Conservation (phyloP, 2,113 vertebrate genomes). For the Leptodactylus fuscus region DNA sequence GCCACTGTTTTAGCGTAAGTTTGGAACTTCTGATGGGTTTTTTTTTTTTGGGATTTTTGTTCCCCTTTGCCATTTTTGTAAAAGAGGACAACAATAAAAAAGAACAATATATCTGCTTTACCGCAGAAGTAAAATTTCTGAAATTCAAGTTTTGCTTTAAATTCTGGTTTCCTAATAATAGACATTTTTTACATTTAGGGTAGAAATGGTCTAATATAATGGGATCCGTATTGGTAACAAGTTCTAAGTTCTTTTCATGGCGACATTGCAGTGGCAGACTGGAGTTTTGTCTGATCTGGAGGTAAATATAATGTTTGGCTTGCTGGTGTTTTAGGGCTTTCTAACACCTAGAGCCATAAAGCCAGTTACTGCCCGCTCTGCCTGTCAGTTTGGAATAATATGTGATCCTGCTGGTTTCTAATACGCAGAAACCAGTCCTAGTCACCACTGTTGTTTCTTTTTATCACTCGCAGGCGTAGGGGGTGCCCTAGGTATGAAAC, state of each 20-base stretch:
- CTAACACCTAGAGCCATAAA: slow-evolving; percentile 12
- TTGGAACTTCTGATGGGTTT: too few relatives aligned
- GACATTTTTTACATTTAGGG: neutral
- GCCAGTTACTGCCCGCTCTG: slow-evolving; percentile 7
- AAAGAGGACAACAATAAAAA: too few relatives aligned
- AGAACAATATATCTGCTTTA: neutral
- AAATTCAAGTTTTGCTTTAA: neutral
- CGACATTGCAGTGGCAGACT: neutral
- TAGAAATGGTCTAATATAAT: neutral
- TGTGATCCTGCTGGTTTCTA: slow-evolving; percentile 30
- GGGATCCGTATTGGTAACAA: neutral
- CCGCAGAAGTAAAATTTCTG: neutral
- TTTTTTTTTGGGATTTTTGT: too few relatives aligned
- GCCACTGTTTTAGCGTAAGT: too few relatives aligned
- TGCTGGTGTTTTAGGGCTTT: neutral
- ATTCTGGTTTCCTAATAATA: too few relatives aligned
- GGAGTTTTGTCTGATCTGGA: slow-evolving; percentile 11
- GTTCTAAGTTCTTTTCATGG: neutral
- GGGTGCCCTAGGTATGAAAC: slow-evolving; percentile 21
- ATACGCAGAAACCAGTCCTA: neutral
- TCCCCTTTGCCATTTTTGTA: too few relatives aligned
- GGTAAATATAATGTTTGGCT: slow-evolving; percentile 18
- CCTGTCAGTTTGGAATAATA: slow-evolving; percentile 28
- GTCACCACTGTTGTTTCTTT: slow-evolving; percentile 29
- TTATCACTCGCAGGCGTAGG: slow-evolving; percentile 3